phyloP scores from a whole-genome alignment of 2,797 vertebrate species.

The Esox lucius region DNA sequence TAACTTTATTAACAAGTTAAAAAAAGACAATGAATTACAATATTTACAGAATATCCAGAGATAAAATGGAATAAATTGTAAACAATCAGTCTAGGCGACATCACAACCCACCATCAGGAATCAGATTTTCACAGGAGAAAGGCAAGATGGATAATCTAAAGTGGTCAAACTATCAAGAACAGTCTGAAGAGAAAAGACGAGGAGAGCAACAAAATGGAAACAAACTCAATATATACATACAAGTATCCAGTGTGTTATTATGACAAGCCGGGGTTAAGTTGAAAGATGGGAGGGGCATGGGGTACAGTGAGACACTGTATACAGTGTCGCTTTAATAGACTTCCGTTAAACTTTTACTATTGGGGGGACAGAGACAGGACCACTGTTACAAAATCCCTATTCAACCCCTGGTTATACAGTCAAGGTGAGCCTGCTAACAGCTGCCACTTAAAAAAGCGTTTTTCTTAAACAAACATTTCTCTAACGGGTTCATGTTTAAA shows the following conservation, averaged over 20 bases:
- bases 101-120: slow-evolving; percentile 89
- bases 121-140: slow-evolving; percentile 81
- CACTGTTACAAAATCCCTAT: slow-evolving; percentile 53
- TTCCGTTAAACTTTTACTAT: slow-evolving; percentile 56
- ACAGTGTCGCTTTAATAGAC: slow-evolving; percentile 69
- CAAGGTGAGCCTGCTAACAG: slow-evolving; percentile 43
- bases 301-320: slow-evolving; percentile 53
- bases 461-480: slow-evolving; percentile 59
- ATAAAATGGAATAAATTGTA: slow-evolving; percentile 92
- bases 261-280: slow-evolving; percentile 65
- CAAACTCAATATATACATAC: slow-evolving; percentile 77
- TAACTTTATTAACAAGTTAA: slow-evolving; percentile 99
- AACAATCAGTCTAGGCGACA: slow-evolving; percentile 88
- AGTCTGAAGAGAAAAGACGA: slow-evolving; percentile 56
- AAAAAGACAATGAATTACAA: slow-evolving; percentile 99
- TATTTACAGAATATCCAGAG: slow-evolving; percentile 99
- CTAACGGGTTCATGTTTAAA: slow-evolving; percentile 63
- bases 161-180: slow-evolving; percentile 74
- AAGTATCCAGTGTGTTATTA: slow-evolving; percentile 81
- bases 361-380: slow-evolving; percentile 66
- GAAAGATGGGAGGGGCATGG: slow-evolving; percentile 54
- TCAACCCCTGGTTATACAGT: slow-evolving; percentile 31
- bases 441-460: slow-evolving; percentile 68
- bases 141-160: slow-evolving; percentile 79
- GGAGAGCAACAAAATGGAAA: slow-evolving; percentile 66